phyloP scores from a whole-genome alignment of 2,888 invertebrate genomes.

The Spilosoma lubricipeda region DNA sequence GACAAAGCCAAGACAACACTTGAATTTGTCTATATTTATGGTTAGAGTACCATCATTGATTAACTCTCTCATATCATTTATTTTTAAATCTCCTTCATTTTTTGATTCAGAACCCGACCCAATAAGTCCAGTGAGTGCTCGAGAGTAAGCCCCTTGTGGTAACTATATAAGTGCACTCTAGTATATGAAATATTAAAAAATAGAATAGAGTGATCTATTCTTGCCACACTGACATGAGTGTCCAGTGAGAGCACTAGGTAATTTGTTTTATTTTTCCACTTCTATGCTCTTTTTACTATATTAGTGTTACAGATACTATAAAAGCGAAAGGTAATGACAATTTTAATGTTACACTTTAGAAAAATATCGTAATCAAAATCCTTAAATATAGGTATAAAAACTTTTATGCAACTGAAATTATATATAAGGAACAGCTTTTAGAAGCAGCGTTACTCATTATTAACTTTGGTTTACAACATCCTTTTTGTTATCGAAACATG shows the following conservation, averaged over 20 bases:
- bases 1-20: not conserved
- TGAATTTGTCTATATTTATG: not conserved
- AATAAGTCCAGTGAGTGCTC: not conserved
- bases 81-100: not conserved
- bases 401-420: not conserved
- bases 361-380: not conserved
- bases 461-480: not conserved
- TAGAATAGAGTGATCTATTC: conserved; percentile 3
- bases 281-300: not conserved
- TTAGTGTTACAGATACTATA: not conserved
- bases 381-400: not conserved
- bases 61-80: not conserved
- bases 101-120: not conserved
- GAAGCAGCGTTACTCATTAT: not conserved
- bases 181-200: conserved; percentile 4
- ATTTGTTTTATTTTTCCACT: not conserved
- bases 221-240: not conserved
- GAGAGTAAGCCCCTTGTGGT: conserved; percentile 10
- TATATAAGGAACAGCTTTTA: not conserved
- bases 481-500: not conserved
- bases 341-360: not conserved
- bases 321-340: not conserved
- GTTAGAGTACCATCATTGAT: not conserved
- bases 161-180: not conserved
- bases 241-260: not conserved